Evolutionary conservation across 2,797 vertebrate species (phyloP).

Genomic region (Sciurus carolinensis): DNA sequence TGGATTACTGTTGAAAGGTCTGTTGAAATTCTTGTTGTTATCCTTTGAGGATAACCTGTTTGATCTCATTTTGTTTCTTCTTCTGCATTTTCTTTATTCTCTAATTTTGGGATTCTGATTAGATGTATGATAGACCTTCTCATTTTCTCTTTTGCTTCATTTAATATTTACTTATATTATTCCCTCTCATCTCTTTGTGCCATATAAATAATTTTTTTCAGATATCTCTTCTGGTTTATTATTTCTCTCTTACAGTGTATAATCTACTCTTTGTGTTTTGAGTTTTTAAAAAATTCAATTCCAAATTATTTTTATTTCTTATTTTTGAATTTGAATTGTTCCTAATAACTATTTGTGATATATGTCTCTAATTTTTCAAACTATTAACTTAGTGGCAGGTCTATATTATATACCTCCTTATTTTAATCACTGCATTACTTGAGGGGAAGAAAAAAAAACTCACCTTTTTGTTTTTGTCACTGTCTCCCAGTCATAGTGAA

Average conservation of each 20-base stretch:
- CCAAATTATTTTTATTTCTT: neutral
- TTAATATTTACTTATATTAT: neutral
- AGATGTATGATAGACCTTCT: neutral
- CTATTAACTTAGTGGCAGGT: neutral
- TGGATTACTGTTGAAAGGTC: neutral
- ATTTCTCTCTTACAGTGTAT: neutral
- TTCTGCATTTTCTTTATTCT: neutral
- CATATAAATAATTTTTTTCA: neutral
- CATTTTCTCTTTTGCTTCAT: neutral
- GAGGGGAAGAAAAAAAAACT: neutral
- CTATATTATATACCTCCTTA: neutral
- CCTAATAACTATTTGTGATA: neutral
- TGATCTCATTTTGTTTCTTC: neutral
- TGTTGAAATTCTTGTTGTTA: neutral
- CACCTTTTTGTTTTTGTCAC: neutral
- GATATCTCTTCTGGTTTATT: neutral
- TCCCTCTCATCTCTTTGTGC: neutral
- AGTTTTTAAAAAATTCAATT: neutral
- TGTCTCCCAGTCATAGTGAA: neutral
- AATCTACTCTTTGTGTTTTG: neutral
- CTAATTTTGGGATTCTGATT: neutral
- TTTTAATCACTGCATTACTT: neutral
- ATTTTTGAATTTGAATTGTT: neutral
- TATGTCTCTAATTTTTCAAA: neutral
- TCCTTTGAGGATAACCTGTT: neutral